A percentile compares a stretch with the other conserved stretches of the same genome.
Conservation (phyloP, 2,797 vertebrate genomes). For the Kryptopterus vitreolus region DNA sequence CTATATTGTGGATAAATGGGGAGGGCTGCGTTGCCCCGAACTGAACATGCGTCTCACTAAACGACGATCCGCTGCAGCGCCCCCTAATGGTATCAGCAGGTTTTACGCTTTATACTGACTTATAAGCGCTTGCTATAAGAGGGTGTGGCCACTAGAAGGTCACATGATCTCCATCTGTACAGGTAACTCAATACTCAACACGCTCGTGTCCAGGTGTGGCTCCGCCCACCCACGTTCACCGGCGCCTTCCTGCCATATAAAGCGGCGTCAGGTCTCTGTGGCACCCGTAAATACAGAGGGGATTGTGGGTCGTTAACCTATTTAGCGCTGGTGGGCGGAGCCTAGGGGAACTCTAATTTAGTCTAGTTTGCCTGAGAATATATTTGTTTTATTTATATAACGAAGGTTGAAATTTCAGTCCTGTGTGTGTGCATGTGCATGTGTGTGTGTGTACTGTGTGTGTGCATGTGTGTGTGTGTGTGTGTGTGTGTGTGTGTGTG, state of each 20-base stretch:
- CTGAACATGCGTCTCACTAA: too few relatives aligned
- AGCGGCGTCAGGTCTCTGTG: neutral
- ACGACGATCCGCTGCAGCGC: too few relatives aligned
- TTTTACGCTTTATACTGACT: neutral
- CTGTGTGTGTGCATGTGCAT: neutral
- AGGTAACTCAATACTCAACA: too few relatives aligned
- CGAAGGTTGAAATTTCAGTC: neutral
- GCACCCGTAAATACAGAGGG: neutral
- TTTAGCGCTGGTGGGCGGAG: neutral
- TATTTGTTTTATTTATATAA: conserved; percentile 2
- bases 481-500: neutral
- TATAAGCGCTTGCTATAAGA: neutral
- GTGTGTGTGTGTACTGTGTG: neutral
- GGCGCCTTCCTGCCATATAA: neutral
- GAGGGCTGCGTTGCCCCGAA: too few relatives aligned
- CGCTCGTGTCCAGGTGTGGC: neutral
- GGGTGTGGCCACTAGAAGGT: neutral
- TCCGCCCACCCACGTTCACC: neutral
- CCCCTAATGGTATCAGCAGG: too few relatives aligned
- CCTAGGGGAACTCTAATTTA: neutral
- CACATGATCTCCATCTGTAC: neutral
- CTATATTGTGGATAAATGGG: too few relatives aligned
- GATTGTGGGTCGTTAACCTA: neutral
- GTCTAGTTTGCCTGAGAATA: neutral
- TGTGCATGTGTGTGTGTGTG: neutral